Evolutionary conservation across 2,113 vertebrate genomes (phyloP).

Genomic region (Channa maculata): DNA sequence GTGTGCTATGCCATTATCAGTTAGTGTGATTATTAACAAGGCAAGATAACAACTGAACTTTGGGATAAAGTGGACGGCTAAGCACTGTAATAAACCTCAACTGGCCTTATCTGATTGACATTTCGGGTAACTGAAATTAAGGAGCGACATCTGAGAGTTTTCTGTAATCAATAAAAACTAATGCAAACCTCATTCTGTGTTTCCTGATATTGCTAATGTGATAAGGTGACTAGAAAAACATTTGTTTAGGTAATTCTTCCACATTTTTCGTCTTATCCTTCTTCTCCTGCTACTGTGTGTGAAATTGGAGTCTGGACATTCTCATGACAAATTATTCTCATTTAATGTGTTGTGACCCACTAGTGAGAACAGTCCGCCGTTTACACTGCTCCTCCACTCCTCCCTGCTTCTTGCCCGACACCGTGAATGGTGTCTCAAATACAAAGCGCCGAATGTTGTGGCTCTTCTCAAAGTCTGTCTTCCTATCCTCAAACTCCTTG

Average conservation of each 20-base stretch:
- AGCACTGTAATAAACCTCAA: slow-evolving; percentile 32
- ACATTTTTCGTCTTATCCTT: too few relatives aligned
- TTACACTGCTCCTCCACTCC: slow-evolving; percentile 97
- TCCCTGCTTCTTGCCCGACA: slow-evolving; percentile 93
- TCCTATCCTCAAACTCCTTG: slow-evolving; percentile 94
- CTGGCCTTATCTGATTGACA: slow-evolving; percentile 4
- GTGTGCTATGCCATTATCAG: not conserved
- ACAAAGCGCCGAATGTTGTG: slow-evolving; percentile 98
- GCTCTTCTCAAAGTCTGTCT: slow-evolving; percentile 94
- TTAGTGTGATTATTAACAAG: slow-evolving; percentile 31
- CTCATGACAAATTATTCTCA: too few relatives aligned
- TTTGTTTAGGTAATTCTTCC: not conserved
- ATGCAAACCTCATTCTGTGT: not conserved
- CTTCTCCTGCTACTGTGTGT: too few relatives aligned
- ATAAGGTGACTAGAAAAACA: not conserved
- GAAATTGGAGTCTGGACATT: too few relatives aligned
- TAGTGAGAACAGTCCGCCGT: slow-evolving; percentile 92
- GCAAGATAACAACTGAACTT: slow-evolving; percentile 60
- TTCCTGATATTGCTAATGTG: not conserved
- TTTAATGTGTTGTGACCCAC: slow-evolving; percentile 71
- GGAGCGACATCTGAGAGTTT: not conserved
- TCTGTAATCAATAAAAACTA: slow-evolving; percentile 10
- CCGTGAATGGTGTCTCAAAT: slow-evolving; percentile 97
- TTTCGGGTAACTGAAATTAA: not conserved
- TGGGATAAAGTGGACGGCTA: slow-evolving; percentile 20